Base-by-base conservation (phyloP, 2,113 vertebrate genomes). In the Elaphurus davidianus region DNA sequence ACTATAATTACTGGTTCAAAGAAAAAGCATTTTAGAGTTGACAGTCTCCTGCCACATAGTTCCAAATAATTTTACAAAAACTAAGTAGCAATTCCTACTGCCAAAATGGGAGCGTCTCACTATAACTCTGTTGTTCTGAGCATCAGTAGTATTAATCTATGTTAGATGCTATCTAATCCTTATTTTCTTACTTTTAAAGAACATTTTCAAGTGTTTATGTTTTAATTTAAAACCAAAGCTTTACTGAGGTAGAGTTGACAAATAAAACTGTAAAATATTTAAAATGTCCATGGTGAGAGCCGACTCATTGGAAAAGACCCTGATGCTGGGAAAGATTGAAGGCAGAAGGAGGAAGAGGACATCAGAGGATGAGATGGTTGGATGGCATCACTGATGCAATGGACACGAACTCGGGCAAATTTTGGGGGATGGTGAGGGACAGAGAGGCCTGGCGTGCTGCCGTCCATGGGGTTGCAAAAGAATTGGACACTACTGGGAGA, bases 1-100 rank as follows among this genome's bases (percentile, higher is more conserved):
- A 76, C 10, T 89, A 50, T 92, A 95, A 54, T 87, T 36, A 52
- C 17, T 15, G 5, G 15, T 54, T 92, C 76, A 82, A 86, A 91
- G 59, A 40, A 76, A 94, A 83, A 30, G 3, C 7, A 12, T 47
- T 76, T 81, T 64, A 62, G 40, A 55, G 6, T 7, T 50, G 67
- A 43, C 36, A 43, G 36, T 14, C 36, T 74, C 55, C 82, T 50
- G 40, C 19, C 52, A 78, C 36, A 10, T 78, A 89, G 93, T 96
- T 88, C 33, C 36, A 45, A 91, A 21, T 40, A 64, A 89, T 74
- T 95, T 91, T 85, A 30, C 15, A 52, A n/a, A 52, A 67, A 36
- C 16, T 27, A 30, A 60, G 6, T 17, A 25, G 8, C n/a, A 64
- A 82, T 19, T 57, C 17, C n/a, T n/a, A 36, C 7, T 30, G 6